Evolutionary conservation across 2,113 vertebrate genomes (phyloP).

Genomic region (Sceloporus tristichus): DNA sequence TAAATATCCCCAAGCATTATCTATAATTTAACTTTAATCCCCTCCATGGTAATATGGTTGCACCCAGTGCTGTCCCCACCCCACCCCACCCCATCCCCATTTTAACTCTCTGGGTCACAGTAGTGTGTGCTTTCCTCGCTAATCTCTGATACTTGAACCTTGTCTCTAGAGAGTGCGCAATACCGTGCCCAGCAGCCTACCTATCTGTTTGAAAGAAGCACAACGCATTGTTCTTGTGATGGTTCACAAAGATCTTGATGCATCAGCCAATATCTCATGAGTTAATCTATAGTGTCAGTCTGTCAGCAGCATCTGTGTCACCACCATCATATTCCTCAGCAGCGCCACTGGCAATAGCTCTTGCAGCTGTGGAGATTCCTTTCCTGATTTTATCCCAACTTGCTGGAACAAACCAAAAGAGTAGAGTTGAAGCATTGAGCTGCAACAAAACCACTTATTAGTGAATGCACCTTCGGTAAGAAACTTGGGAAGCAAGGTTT

Average conservation of each 20-base stretch:
- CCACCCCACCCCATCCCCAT: neutral
- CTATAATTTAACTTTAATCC: neutral
- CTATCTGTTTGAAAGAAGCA: neutral
- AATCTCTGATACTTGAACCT: neutral
- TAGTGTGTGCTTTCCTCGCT: neutral
- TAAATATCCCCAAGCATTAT: neutral
- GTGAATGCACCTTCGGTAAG: slow-evolving; percentile 2
- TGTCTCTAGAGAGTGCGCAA: neutral
- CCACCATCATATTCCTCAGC: slow-evolving; percentile 33
- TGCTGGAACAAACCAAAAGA: slow-evolving; percentile 32
- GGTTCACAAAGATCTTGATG: slow-evolving; percentile 5
- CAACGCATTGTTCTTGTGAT: rapidly evolving
- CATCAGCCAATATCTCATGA: slow-evolving; percentile 8
- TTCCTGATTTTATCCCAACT: slow-evolving; percentile 30
- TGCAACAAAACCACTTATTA: neutral
- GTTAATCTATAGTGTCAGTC: slow-evolving; percentile 44
- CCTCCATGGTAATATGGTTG: neutral
- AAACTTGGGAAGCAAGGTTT: neutral
- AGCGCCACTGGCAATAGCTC: neutral
- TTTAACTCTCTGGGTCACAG: neutral
- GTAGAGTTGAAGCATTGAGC: neutral
- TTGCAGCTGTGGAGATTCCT: neutral
- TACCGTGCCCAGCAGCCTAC: neutral
- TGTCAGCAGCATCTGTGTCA: slow-evolving; percentile 57
- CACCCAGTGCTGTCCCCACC: neutral